A percentile compares a stretch with the other conserved stretches of the same genome.
Evolutionary conservation across 2,888 invertebrate genomes (phyloP).

Genomic region (Blomia tropicalis): DNA sequence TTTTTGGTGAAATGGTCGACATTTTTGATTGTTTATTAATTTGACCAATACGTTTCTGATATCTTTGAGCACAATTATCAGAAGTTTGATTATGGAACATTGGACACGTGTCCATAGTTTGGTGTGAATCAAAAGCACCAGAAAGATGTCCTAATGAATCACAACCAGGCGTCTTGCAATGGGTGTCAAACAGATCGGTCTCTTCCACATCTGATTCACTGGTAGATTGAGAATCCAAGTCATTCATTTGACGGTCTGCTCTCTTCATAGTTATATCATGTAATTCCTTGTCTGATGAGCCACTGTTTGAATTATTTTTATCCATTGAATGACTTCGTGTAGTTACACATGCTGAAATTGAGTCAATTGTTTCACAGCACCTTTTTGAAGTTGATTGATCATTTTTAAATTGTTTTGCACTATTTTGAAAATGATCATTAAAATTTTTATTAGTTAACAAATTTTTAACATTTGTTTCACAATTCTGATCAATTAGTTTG

Average conservation of each 20-base stretch:
- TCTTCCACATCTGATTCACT: background rate
- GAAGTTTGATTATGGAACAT: constrained; percentile 69
- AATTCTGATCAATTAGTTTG: background rate
- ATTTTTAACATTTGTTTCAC: background rate
- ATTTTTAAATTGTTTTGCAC: background rate
- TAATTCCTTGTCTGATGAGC: background rate
- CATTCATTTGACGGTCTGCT: background rate
- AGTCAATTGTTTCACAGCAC: no score
- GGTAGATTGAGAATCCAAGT: background rate
- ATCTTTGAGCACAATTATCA: constrained; percentile 46
- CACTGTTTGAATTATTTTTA: no score
- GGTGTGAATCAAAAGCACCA: constrained; percentile 44
- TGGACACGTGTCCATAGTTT: constrained; percentile 79
- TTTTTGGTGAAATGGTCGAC: background rate
- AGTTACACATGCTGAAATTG: background rate
- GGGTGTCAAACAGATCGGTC: background rate
- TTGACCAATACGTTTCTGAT: background rate
- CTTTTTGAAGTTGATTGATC: background rate
- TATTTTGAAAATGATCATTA: background rate
- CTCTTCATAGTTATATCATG: background rate
- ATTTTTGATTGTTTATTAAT: background rate
- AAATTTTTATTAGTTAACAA: background rate
- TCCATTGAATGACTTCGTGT: background rate
- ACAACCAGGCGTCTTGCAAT: constrained; percentile 50
- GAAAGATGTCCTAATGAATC: constrained; percentile 45